A percentile compares a stretch with the other conserved stretches of the same genome.
phyloP scores from a whole-genome alignment of 2,797 vertebrate species.

The Merluccius polli region DNA sequence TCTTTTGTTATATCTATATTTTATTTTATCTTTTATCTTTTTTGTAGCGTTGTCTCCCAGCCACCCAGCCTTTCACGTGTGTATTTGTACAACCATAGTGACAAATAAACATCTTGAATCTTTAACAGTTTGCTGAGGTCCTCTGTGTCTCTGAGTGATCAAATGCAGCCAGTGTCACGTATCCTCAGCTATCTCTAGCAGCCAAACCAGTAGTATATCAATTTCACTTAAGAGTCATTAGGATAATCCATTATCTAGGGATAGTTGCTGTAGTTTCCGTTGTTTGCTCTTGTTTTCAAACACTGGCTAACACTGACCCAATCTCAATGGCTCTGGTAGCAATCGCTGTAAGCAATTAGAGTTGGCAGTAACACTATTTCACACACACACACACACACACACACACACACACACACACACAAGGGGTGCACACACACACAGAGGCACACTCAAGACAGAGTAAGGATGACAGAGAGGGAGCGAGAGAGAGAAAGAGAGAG shows the following conservation, averaged over 20 bases:
- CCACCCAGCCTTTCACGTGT: too few species aligned
- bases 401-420: background rate
- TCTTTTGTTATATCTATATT: too few species aligned
- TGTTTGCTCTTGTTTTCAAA: conserved; percentile 5
- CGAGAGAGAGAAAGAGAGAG: background rate
- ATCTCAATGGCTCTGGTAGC: conserved; percentile 6
- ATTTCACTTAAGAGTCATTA: background rate
- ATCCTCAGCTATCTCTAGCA: background rate
- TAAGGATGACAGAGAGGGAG: background rate
- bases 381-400: background rate
- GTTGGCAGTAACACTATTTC: conserved; percentile 4
- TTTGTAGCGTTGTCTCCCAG: too few species aligned
- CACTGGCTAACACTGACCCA: background rate
- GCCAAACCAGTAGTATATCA: background rate
- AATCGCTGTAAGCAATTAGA: conserved; percentile 12
- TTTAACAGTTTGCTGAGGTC: too few species aligned
- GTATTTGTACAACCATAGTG: too few species aligned
- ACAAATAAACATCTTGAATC: too few species aligned
- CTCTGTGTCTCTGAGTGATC: background rate
- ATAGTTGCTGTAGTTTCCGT: background rate
- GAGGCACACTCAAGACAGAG: background rate
- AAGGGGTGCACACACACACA: background rate
- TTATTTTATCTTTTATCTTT: too few species aligned
- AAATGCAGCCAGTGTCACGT: background rate
- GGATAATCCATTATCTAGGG: conserved; percentile 8